Percentiles rank a stretch among this genome's conserved stretches.
phyloP scores from a whole-genome alignment of 2,797 vertebrate genomes.

The Enteromius afrohamiltoni region DNA sequence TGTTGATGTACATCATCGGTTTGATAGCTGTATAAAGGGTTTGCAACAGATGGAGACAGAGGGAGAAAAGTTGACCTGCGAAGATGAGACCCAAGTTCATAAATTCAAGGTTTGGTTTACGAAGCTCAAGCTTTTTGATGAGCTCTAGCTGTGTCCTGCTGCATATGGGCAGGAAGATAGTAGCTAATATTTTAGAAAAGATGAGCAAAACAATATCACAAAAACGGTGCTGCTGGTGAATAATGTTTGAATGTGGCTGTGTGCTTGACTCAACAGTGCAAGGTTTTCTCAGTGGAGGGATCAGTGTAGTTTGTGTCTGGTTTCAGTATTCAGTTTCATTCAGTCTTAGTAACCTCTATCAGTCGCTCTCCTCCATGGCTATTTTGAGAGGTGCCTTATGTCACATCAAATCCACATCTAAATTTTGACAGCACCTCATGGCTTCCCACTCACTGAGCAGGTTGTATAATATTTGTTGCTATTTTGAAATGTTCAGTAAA shows the following conservation, averaged over 20 bases:
- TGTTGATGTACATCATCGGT: background rate
- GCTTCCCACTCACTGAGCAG: slow-evolving; percentile 17
- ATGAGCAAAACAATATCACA: background rate
- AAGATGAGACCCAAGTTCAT: background rate
- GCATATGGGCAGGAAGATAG: background rate
- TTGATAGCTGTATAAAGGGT: background rate
- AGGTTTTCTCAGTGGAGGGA: slow-evolving; percentile 5
- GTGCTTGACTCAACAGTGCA: background rate
- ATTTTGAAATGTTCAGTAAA: slow-evolving; percentile 33
- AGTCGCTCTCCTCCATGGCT: slow-evolving; percentile 33
- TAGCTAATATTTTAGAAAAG: background rate
- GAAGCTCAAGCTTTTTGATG: background rate
- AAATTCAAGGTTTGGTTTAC: background rate
- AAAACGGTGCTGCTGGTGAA: background rate
- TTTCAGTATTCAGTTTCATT: slow-evolving; percentile 53
- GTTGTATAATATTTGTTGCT: slow-evolving; percentile 44
- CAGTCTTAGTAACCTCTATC: slow-evolving; percentile 23
- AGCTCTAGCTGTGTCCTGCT: background rate
- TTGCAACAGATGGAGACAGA: background rate
- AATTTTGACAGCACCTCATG: slow-evolving; percentile 26
- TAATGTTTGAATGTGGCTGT: background rate
- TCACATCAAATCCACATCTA: slow-evolving; percentile 39
- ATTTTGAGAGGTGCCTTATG: slow-evolving; percentile 48
- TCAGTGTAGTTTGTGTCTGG: slow-evolving; percentile 30
- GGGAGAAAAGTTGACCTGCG: background rate